These are phyloP conservation scores for Brachionus plicatilis DNA, from an alignment of 1,140 invertebrate genomes.

Conservation along the genomic window DNA sequence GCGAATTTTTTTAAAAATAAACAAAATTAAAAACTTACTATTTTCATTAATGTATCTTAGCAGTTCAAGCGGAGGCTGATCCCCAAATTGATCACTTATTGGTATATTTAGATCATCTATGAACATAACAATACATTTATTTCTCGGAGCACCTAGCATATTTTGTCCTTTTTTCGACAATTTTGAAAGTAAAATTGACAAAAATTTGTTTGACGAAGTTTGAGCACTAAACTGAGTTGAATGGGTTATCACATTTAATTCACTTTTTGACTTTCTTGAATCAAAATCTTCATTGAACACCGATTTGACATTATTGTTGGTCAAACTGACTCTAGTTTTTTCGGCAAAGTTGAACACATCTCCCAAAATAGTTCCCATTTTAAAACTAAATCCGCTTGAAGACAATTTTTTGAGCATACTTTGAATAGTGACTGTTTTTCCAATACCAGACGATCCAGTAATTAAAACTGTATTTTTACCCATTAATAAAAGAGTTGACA, in stretches of 20 bases:
- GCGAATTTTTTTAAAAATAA: not conserved
- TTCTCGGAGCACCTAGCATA: conserved; percentile 67
- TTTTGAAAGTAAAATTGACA: conserved; percentile 68
- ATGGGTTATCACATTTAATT: conserved; percentile 11
- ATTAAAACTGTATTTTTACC: conserved; percentile 53
- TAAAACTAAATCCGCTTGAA: not conserved
- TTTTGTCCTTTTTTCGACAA: conserved; percentile 76
- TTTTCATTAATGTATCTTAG: conserved; percentile 60
- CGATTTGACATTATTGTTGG: conserved; percentile 21
- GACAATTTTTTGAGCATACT: conserved; percentile 47
- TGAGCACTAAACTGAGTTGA: conserved; percentile 36
- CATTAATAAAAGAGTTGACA: conserved; percentile 49
- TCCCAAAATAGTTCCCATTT: conserved; percentile 10
- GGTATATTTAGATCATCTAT: conserved; percentile 86
- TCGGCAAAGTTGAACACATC: conserved; percentile 31
- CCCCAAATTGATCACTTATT: conserved; percentile 73
- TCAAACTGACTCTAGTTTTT: not conserved
- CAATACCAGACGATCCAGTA: conserved; percentile 54
- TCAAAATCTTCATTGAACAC: conserved; percentile 11
- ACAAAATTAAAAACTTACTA: not conserved
- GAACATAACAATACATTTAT: conserved; percentile 72
- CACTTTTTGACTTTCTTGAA: not conserved
- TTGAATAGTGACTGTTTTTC: conserved; percentile 53
- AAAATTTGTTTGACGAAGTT: conserved; percentile 68
- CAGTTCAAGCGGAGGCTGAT: conserved; percentile 75